Percentiles rank a stretch among this genome's conserved stretches.
Conservation (phyloP, 2,888 invertebrate species). For the Meiosimyza platycephala region DNA sequence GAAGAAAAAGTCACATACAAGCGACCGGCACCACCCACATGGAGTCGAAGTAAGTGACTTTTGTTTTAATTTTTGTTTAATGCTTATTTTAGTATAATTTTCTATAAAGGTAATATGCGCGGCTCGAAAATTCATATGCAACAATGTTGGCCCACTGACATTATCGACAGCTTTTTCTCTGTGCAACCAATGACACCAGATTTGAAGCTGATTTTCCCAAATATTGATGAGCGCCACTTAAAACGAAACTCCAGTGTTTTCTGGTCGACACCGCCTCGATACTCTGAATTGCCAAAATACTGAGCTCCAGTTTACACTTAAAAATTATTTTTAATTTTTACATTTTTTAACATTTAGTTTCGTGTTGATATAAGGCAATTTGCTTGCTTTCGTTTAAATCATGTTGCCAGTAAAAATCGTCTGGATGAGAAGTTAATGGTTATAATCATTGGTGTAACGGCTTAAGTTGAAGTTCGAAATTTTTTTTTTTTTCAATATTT, state of each 20-base stretch:
- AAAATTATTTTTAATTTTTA: neutral
- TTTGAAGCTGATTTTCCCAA: slow-evolving; percentile 76
- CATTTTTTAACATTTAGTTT: slow-evolving; percentile 4
- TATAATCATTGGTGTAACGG: too few species aligned
- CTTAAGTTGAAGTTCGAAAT: too few species aligned
- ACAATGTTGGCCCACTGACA: slow-evolving; percentile 62
- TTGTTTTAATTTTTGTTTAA: neutral
- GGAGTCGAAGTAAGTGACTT: slow-evolving; percentile 66
- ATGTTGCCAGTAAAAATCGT: neutral
- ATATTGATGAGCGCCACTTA: slow-evolving; percentile 74
- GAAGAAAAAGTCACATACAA: slow-evolving; percentile 61
- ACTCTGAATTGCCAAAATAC: slow-evolving; percentile 70
- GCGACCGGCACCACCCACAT: slow-evolving; percentile 63
- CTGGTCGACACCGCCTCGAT: slow-evolving; percentile 79
- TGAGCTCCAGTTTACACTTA: slow-evolving; percentile 41
- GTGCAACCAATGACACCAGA: slow-evolving; percentile 74
- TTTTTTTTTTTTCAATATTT: too few species aligned
- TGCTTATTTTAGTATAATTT: neutral
- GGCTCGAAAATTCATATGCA: slow-evolving; percentile 68
- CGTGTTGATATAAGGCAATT: neutral
- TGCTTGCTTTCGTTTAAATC: neutral
- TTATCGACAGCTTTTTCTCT: slow-evolving; percentile 73
- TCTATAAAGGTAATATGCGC: slow-evolving; percentile 64
- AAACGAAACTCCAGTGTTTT: slow-evolving; percentile 80
- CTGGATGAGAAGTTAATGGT: too few species aligned